Base-by-base conservation (phyloP, 2,888 invertebrate genomes). In the Aspidiotus destructor region DNA sequence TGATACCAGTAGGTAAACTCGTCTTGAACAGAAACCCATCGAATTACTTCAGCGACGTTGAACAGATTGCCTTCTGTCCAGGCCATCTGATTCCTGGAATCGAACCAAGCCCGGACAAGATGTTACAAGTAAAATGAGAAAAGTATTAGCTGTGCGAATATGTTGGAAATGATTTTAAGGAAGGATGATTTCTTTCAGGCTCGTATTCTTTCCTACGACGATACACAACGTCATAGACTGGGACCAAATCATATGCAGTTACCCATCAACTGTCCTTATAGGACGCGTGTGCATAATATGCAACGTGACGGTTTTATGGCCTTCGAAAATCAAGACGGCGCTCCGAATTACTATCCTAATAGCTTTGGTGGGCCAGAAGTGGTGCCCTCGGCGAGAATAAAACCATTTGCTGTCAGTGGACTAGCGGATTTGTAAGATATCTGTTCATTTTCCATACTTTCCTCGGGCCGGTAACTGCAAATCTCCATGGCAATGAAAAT, bases 311-410 rank as follows among this genome's bases (percentile, higher is more conserved):
- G 96, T 0, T 84, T 86, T 5, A 87, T 87, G 82, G 81, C 83
- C 55, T 81, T 86, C 10, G 84, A 84, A 73, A 94, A 93, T 77
- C 92, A 94, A 78, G 86, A 85, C 7, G 89, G 88, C 40, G 88
- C 89, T 7, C 97, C 97, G 7, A 97, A 97, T 79, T 98, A 98
- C 77, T 94, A 85, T 81, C 98, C 98, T 0, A 98, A 98, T 81
- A 95, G 95, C 72, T 98, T 96, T 79, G 82, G 84, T 71, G 97
- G 97, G 0, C 94, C 96, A 0, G 83, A 85, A 72, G 84, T 84
- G 71, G 84, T 85, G 74, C 82, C 84, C 0, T 80, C 84, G 5
- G 87, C 86, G 1, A 82, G 82, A 72, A 78, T 82, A 52, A 82
- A 84, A 2, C 80, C 82, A 58, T 85, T 84, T 76, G 77, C 78